Evolutionary conservation across 2,113 vertebrate genomes (phyloP), one percentile per base, ranked within the genome.

Genomic region (Archocentrus centrarchus): DNA sequence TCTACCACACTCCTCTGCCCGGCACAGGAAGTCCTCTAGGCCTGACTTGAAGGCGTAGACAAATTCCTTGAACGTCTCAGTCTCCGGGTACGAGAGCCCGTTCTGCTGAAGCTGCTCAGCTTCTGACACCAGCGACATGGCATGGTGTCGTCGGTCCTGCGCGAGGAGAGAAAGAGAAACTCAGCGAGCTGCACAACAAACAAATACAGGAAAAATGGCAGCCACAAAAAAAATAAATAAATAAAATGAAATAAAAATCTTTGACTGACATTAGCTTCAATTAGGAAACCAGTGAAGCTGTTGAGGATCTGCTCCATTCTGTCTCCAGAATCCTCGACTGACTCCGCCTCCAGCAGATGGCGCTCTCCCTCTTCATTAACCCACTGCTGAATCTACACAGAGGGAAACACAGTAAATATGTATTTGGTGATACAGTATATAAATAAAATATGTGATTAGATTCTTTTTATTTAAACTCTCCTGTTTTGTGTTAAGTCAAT

Each of bases 371-470:
- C 97, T 11, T 90, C 91, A 1, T 96, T 94, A 92, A 98, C 96
- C 98, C 98, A 99, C 82, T 94, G 76, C 11, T 94, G 96, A 78
- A 98, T 95, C 98, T 99, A 91, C 17, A 57, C 1, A 75, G 53
- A 30, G 39, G 66, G 27, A 55, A 44, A 73, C 24, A 53, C 27
- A 53, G 32, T 53, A 5, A 6, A n/a, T 32, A 32, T 14, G 20
- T 0, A 53, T 53, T 73, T 55, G 47, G 68, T 55, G 30, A 73
- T 3, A 17, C 11, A 70, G 8, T 15, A 58, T 37, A 37, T 58
- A 17, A n/a, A 3, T 13, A 55, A 32, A 73, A 73, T 0, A 32
- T 73, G 68, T 73, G 27, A 24, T 53, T 7, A 53, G 6, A 73
- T 17, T 73, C 27, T 53, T 53, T 50, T 18, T 18, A 18, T 18